Evolutionary conservation across 2,113 vertebrate species (phyloP).

Genomic region (Oncorhynchus clarkii): DNA sequence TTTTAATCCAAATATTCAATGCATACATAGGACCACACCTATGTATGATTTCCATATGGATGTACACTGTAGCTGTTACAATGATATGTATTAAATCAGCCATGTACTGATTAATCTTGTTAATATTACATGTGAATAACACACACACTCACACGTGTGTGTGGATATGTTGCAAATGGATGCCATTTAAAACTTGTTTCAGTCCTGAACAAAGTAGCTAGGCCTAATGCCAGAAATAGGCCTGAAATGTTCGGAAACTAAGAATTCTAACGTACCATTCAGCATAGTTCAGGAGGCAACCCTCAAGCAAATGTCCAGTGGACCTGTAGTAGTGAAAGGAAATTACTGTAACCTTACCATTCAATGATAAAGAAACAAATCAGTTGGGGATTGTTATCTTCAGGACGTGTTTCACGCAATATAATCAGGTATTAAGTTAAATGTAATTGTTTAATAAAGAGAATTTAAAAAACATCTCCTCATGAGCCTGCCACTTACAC

Average conservation of each 20-base stretch:
- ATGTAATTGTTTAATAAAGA: conserved; percentile 59
- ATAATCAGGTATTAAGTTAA: conserved; percentile 61
- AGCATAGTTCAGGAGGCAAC: background rate
- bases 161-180: conserved; percentile 1
- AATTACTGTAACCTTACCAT: conserved; percentile 3
- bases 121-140: conserved; percentile 15
- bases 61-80: background rate
- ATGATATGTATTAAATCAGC: background rate
- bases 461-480: conserved; percentile 60
- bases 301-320: background rate
- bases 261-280: background rate
- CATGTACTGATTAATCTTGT: conserved; percentile 5
- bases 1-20: background rate
- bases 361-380: conserved; percentile 13
- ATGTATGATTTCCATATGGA: background rate
- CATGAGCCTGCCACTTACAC: conserved; percentile 68
- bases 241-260: background rate
- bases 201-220: background rate
- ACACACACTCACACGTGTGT: conserved; percentile 5
- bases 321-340: background rate
- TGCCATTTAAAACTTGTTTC: conserved; percentile 13
- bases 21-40: background rate
- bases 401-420: background rate
- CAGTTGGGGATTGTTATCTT: conserved; percentile 14
- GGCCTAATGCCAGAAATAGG: background rate